Conservation (phyloP, 2,797 vertebrate genomes). For the Alca torda region DNA sequence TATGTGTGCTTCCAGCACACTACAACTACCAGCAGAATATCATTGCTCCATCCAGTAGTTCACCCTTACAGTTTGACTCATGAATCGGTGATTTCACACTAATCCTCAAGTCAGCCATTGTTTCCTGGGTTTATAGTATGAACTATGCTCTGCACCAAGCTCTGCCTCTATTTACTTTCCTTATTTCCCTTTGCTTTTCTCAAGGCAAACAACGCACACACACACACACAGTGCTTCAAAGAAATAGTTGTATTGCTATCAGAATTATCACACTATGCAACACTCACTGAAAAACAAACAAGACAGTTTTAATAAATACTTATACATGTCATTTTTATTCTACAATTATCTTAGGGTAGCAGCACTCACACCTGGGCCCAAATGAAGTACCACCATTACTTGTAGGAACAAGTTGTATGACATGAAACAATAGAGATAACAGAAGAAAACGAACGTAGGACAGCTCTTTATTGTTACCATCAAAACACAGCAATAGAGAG, state of each 20-base stretch:
- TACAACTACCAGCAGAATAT: not conserved
- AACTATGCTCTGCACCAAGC: not conserved
- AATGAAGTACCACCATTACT: not conserved
- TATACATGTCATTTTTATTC: not conserved
- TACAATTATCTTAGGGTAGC: not conserved
- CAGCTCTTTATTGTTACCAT: not conserved
- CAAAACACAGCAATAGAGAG: not conserved
- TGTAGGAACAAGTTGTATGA: not conserved
- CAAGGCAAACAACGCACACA: not conserved
- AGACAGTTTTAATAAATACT: not conserved
- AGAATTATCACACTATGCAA: not conserved
- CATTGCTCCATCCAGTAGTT: not conserved
- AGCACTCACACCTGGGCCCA: not conserved
- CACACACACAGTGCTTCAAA: not conserved
- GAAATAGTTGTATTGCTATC: not conserved
- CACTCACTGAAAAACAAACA: not conserved
- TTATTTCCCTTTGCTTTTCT: not conserved
- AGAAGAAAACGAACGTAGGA: not conserved
- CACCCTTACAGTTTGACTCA: not conserved
- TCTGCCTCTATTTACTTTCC: not conserved
- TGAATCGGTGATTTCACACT: not conserved
- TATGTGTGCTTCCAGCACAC: not conserved
- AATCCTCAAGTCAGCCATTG: not conserved
- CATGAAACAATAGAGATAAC: not conserved
- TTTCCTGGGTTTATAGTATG: not conserved